Conservation (phyloP, 1,140 invertebrate species). For the Psix sp. region DNA sequence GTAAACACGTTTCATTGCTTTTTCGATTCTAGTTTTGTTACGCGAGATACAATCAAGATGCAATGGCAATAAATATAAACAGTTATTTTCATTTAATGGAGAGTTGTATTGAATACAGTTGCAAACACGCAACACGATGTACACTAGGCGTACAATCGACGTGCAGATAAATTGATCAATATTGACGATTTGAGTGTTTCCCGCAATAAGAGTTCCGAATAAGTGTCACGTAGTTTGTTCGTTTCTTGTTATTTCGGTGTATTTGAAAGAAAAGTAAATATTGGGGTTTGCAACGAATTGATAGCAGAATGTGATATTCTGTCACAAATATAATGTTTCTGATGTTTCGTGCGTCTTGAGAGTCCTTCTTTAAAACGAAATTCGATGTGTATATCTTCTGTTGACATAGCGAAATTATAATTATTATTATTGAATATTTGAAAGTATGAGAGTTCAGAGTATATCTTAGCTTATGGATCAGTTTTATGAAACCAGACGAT, state of each 20-base stretch:
- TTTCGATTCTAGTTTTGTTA: constrained; percentile 18
- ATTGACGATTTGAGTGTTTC: constrained; percentile 26
- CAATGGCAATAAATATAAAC: constrained; percentile 30
- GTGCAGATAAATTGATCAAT: constrained; percentile 37
- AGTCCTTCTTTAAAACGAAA: too few relatives aligned
- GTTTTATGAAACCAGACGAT: too few relatives aligned
- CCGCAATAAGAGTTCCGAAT: constrained; percentile 9
- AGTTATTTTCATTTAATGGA: constrained; percentile 31
- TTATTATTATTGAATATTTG: too few relatives aligned
- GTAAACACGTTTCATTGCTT: constrained; percentile 25
- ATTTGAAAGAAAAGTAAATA: constrained; percentile 4
- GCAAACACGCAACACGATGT: constrained; percentile 18
- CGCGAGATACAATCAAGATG: constrained; percentile 17
- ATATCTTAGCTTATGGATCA: too few relatives aligned
- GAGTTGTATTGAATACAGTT: constrained; percentile 30
- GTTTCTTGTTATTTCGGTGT: constrained; percentile 11
- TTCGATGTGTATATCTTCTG: too few relatives aligned
- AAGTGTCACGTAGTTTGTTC: constrained; percentile 21
- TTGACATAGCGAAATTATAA: too few relatives aligned
- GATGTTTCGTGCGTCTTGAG: too few relatives aligned
- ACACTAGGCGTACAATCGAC: constrained; percentile 14
- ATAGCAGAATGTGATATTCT: constrained; percentile 6
- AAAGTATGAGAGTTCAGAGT: too few relatives aligned
- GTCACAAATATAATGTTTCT: not conserved
- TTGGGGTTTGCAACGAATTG: constrained; percentile 9